Evolutionary conservation across 2,797 vertebrate species (phyloP), one percentile per base, ranked within the genome.

Genomic region (Rhinophrynus dorsalis): DNA sequence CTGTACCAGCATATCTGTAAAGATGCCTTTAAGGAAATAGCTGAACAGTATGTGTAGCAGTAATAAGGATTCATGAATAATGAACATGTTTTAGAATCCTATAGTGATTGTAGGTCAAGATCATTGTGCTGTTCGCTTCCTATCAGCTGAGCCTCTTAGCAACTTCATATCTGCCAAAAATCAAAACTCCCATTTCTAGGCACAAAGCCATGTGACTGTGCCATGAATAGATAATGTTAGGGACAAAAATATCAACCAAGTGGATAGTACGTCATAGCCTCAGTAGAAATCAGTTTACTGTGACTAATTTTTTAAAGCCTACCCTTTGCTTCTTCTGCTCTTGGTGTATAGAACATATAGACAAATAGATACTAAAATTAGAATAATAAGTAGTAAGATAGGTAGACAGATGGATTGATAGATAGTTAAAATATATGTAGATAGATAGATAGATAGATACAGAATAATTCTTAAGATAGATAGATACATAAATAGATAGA

Each of bases 131-230:
- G 17, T 29, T 67, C 15, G 2, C 37, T 45, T 56, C 54, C 32
- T 38, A 56, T 56, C 54, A 56, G 54, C 54, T 8, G 54, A 56
- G 35, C 21, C 21, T 21, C 32, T 10, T 17, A 40, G 30, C 11
- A 48, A 29, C n/a, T 10, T n/a, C 35, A 10, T 0, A 57, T 37
- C 32, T 68, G 44, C 45, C 66, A 59, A 38, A 68, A 59, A 68
- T 50, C 44, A n/a, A 68, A 59, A 59, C 66, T 59, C 66, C 66
- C 65, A 37, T 59, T 45, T 59, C 44, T 23, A 59, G 55, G 44
- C 66, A 40, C 32, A 15, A 37, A 29, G 55, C 55, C 66, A 59
- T 44, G 38, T 27, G 21, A 44, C 11, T 42, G 12, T 15, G 5
- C 57, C n/a, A 60, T 51, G 40, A 42, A 68, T 60, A 59, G 66